Evolutionary conservation across 1,140 invertebrate species (phyloP).

Genomic region (Pristionchus pacificus): DNA sequence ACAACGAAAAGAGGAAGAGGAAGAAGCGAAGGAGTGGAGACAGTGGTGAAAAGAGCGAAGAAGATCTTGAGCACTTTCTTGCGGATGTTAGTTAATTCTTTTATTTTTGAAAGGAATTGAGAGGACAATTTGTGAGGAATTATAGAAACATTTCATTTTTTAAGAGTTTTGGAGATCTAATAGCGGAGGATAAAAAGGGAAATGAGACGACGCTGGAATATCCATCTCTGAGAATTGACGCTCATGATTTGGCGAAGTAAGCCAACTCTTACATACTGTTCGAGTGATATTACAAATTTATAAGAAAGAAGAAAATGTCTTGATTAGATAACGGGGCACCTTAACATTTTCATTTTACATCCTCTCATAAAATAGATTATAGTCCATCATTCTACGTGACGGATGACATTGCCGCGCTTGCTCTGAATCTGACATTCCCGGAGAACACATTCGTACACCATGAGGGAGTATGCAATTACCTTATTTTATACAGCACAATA

Average conservation of each 20-base stretch:
- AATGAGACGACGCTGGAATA: too few species aligned
- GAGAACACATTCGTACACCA: slow-evolving; percentile 39
- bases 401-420: slow-evolving; percentile 31
- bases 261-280: too few species aligned
- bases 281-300: slow-evolving; percentile 13
- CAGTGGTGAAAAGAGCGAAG: too few species aligned
- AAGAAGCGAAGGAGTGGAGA: too few species aligned
- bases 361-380: slow-evolving; percentile 10
- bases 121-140: too few species aligned
- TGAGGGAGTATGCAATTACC: slow-evolving; percentile 35
- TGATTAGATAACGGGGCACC: slow-evolving; percentile 5
- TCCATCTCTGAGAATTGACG: too few species aligned
- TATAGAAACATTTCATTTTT: too few species aligned
- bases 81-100: background rate
- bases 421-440: slow-evolving; percentile 38
- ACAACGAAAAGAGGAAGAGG: too few species aligned
- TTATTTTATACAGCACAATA: slow-evolving; percentile 6
- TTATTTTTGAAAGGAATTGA: slow-evolving; percentile 2
- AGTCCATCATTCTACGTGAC: slow-evolving; percentile 46
- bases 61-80: background rate
- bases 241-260: too few species aligned
- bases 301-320: slow-evolving; percentile 14
- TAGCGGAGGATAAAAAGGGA: too few species aligned
- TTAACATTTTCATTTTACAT: slow-evolving; percentile 2
- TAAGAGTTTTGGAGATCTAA: too few species aligned